Base-by-base conservation (phyloP, 2,797 vertebrate species). In the Aratinga solstitialis region DNA sequence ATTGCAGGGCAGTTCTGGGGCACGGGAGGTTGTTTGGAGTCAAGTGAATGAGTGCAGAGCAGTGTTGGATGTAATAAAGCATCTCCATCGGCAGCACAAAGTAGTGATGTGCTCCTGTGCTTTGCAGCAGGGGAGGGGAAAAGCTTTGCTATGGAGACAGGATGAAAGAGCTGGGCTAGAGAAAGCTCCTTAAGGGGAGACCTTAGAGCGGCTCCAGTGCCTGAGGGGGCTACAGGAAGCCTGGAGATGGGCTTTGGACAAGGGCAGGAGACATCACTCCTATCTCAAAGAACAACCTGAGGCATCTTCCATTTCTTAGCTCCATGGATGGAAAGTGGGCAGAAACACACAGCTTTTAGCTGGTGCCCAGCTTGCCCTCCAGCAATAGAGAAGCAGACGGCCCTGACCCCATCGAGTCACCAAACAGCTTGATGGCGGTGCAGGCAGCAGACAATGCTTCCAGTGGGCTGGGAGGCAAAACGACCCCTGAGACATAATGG, bases 401-500 rank as follows among this genome's bases (percentile, higher is more conserved):
- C 13, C 4, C 63, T 30, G 79, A 29, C 42, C 85, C 22, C 40
- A 0, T 26, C 4, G 21, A 34, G 32, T 65, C 84, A 11, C 32
- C 24, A 9, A 56, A 32, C 47, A 79, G 78, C 75, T 68, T 59
- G 72, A 29, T 29, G 59, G 32, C 1, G 61, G 68, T 62, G 65
- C 80, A 80, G 93, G 50, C 21, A 9, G 72, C 76, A 59, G 82
- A 32, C 47, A 13, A 22, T 9, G 21, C 77, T 90, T 92, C 63
- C 89, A 93, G 40, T 11, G 61, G 79, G 75, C 65, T 59, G 38
- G 79, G 90, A 67, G 45, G 89, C 65, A 77, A 40, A 89, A 38
- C n/a, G 29, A 84, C 89, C 67, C 21, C 50, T 45, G 93, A 94
- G 94, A 92, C 58, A 18, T 53, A 53, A 91, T 27, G 62, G 84